Conservation (phyloP, 2,797 vertebrate species). For the Taenioides sp. region DNA sequence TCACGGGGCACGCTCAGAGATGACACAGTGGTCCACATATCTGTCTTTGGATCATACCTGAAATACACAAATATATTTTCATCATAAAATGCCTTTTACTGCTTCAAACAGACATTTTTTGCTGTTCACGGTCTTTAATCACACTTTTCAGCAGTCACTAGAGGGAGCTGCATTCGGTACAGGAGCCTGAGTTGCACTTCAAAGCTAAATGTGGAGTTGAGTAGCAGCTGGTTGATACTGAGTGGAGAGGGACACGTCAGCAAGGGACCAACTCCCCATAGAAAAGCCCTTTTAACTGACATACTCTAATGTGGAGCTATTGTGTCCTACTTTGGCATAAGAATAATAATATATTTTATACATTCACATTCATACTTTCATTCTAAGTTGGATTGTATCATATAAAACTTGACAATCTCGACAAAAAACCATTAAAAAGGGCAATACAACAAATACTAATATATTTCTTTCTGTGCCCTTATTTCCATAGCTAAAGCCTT, state of each 20-base stretch:
- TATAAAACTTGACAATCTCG: not conserved
- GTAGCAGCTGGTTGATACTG: constrained; percentile 19
- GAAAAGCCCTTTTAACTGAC: constrained; percentile 9
- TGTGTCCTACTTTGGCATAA: not conserved
- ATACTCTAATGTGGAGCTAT: constrained; percentile 6
- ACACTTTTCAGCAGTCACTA: constrained; percentile 30
- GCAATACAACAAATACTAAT: not conserved
- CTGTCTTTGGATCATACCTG: constrained; percentile 96
- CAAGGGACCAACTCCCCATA: constrained; percentile 7
- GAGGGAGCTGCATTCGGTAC: constrained; percentile 14
- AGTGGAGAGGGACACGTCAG: constrained; percentile 31
- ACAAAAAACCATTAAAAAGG: not conserved
- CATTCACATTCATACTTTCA: not conserved
- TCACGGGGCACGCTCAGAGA: constrained; percentile 90
- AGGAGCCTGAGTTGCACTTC: constrained; percentile 34
- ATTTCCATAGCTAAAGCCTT: too few species aligned
- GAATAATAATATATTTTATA: not conserved
- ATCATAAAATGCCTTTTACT: not conserved
- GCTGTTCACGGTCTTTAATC: constrained; percentile 31
- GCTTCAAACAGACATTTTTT: constrained; percentile 21
- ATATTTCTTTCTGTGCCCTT: not conserved
- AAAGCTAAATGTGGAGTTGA: constrained; percentile 23
- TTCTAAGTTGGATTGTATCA: not conserved
- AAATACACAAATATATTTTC: constrained; percentile 15
- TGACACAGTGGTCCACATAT: constrained; percentile 93